A percentile compares a stretch with the other conserved stretches of the same genome.
Conservation (phyloP, 2,888 invertebrate genomes). For the Erebia palarica region DNA sequence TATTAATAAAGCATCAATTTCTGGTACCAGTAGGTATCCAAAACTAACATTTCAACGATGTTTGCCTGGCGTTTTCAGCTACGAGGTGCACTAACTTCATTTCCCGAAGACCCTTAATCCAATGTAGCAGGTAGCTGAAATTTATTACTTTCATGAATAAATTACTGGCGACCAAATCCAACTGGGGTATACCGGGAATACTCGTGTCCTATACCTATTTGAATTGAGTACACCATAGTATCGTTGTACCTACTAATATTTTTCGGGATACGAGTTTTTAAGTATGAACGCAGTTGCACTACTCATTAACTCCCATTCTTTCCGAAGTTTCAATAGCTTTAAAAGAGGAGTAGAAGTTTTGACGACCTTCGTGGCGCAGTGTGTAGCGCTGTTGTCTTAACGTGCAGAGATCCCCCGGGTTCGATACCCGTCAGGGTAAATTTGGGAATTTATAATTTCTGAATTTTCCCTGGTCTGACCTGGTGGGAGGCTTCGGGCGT, state of each 20-base stretch:
- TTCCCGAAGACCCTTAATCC: conserved; percentile 17
- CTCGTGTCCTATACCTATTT: neutral
- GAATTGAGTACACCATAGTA: neutral
- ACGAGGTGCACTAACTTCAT: conserved; percentile 6
- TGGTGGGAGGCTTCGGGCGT: too few relatives aligned
- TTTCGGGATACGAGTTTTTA: neutral
- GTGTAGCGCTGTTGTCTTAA: too few relatives aligned
- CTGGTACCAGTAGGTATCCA: neutral
- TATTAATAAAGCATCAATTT: too few relatives aligned
- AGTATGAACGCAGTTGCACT: too few relatives aligned
- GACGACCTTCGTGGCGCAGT: too few relatives aligned
- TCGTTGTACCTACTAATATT: neutral
- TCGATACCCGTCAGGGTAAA: too few relatives aligned
- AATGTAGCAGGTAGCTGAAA: conserved; percentile 23
- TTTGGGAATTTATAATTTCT: too few relatives aligned
- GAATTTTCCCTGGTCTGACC: too few relatives aligned
- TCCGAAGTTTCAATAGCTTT: too few relatives aligned
- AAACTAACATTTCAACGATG: neutral
- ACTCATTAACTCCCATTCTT: too few relatives aligned
- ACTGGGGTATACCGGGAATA: conserved; percentile 10
- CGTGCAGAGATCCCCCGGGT: too few relatives aligned
- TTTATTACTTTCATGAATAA: conserved; percentile 24
- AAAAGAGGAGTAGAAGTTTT: too few relatives aligned
- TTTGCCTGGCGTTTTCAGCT: neutral
- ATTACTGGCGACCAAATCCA: conserved; percentile 14